Conservation (phyloP, 2,888 invertebrate genomes). For the Campoplex nolae region DNA sequence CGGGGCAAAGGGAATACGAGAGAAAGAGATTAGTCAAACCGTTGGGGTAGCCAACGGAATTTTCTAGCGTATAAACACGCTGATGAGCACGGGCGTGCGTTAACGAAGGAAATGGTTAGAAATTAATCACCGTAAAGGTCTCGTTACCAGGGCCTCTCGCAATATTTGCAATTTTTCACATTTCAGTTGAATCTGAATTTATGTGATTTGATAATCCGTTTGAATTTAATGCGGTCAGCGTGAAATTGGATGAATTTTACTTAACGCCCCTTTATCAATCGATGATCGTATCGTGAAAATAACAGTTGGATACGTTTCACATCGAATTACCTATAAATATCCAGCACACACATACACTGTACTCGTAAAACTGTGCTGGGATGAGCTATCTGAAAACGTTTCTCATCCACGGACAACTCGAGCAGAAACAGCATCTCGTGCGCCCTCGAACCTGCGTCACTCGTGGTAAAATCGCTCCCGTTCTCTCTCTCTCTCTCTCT, state of each 20-base stretch:
- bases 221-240: background rate
- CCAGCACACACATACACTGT: background rate
- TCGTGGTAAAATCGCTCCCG: constrained; percentile 32
- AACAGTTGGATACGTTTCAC: background rate
- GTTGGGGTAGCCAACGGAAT: constrained; percentile 14
- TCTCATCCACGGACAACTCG: constrained; percentile 53
- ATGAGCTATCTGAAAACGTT: constrained; percentile 51
- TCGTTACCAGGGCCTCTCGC: background rate
- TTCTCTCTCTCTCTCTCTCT: constrained; percentile 26
- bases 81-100: too few relatives aligned
- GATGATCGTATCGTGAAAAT: background rate
- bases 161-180: background rate
- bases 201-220: background rate
- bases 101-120: background rate
- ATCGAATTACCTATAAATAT: constrained; percentile 3
- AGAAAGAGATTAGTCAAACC: constrained; percentile 19
- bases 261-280: background rate
- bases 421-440: constrained; percentile 49
- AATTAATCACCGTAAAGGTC: background rate
- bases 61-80: constrained; percentile 9
- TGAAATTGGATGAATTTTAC: background rate
- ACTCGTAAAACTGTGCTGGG: constrained; percentile 6
- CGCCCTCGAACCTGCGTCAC: constrained; percentile 31
- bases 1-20: background rate
- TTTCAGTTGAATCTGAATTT: background rate